phyloP scores from a whole-genome alignment of 2,888 invertebrate genomes.

The Candidula unifasciata region DNA sequence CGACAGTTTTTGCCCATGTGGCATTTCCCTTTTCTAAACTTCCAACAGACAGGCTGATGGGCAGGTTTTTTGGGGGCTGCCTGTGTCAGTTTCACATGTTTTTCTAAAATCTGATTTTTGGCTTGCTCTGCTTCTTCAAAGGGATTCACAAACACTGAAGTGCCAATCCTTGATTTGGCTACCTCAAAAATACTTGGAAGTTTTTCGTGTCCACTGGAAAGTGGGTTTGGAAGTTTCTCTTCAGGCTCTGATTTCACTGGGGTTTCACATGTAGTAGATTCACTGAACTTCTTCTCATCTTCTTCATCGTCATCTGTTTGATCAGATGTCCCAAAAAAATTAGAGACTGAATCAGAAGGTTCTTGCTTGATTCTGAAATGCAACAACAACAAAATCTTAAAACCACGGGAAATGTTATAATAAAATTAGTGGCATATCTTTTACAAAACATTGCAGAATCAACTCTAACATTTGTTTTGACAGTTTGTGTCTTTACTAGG shows the following conservation, averaged over 20 bases:
- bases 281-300: constrained; percentile 5
- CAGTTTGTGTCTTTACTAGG: too few relatives aligned
- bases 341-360: constrained; percentile 21
- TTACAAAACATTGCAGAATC: too few relatives aligned
- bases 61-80: constrained; percentile 83
- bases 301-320: constrained; percentile 29
- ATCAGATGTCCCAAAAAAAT: not conserved
- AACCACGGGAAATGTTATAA: not conserved
- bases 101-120: constrained; percentile 90
- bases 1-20: constrained; percentile 94
- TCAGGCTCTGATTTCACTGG: constrained; percentile 34
- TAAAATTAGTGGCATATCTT: too few relatives aligned
- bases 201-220: constrained; percentile 25
- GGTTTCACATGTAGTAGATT: not conserved
- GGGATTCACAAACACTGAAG: constrained; percentile 91
- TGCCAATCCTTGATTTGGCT: constrained; percentile 42
- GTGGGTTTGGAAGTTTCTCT: constrained; percentile 25
- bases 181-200: constrained; percentile 50
- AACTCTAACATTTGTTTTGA: too few relatives aligned
- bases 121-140: constrained; percentile 91
- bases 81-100: constrained; percentile 93
- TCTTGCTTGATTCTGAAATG: constrained; percentile 45
- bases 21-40: constrained; percentile 90
- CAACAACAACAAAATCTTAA: not conserved
- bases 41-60: constrained; percentile 89